A percentile compares a stretch with the other conserved stretches of the same genome.
Evolutionary conservation across 2,888 invertebrate genomes (phyloP).

Genomic region (Dryobotodes eremita): DNA sequence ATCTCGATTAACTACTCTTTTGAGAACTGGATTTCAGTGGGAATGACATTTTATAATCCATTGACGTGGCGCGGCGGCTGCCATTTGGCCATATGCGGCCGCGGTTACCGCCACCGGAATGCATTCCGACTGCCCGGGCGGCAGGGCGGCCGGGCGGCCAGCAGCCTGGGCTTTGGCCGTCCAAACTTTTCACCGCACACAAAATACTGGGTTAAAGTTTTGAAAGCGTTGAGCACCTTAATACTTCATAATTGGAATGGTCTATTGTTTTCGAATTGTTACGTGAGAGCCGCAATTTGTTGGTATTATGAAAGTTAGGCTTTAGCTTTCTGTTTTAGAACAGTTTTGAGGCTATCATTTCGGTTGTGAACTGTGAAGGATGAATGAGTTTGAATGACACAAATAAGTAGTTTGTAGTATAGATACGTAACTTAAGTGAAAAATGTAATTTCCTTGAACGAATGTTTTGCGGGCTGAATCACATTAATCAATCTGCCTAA

Average conservation of each 20-base stretch:
- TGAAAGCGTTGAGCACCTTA: slow-evolving; percentile 38
- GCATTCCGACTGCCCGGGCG: slow-evolving; percentile 1
- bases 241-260: slow-evolving; percentile 49
- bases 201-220: slow-evolving; percentile 29
- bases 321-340: background rate
- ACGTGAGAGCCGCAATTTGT: slow-evolving; percentile 1
- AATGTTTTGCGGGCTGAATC: background rate
- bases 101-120: slow-evolving; percentile 17
- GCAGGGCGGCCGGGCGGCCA: background rate
- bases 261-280: slow-evolving; percentile 40
- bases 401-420: background rate
- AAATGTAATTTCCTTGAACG: background rate
- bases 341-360: slow-evolving; percentile 11
- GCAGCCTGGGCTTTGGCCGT: background rate
- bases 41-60: slow-evolving; percentile 44
- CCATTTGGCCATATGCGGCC: slow-evolving; percentile 5
- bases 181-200: slow-evolving; percentile 42
- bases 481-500: background rate
- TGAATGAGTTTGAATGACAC: background rate
- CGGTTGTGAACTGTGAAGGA: background rate
- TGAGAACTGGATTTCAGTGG: slow-evolving; percentile 2
- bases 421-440: background rate
- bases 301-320: background rate
- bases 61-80: background rate
- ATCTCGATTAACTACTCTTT: slow-evolving; percentile 4